Conservation (phyloP, 2,888 invertebrate genomes). For the Seira ritae region DNA sequence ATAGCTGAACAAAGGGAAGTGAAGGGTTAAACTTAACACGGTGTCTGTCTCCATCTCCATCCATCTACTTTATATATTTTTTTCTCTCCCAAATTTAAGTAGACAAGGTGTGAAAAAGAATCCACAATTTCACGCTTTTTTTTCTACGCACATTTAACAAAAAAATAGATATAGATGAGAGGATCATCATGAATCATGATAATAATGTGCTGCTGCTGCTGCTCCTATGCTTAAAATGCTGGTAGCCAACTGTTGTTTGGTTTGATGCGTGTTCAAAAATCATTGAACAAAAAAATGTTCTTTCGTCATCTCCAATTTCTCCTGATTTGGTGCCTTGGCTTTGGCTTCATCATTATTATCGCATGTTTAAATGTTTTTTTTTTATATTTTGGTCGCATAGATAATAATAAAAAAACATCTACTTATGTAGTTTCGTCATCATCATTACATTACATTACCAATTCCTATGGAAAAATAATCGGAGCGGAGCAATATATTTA, state of each 20-base stretch:
- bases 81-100: slow-evolving; percentile 24
- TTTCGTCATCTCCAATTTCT: slow-evolving; percentile 43
- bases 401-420: too few species aligned
- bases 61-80: too few species aligned
- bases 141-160: slow-evolving; percentile 6
- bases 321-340: neutral
- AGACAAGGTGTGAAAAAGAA: slow-evolving; percentile 65
- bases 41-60: too few species aligned
- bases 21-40: slow-evolving; percentile 1
- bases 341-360: neutral
- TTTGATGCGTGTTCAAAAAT: slow-evolving; percentile 8
- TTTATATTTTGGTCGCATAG: too few species aligned
- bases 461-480: neutral
- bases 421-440: slow-evolving; percentile 5
- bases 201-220: neutral
- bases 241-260: slow-evolving; percentile 50
- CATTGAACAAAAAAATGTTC: neutral
- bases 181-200: neutral
- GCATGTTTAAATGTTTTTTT: too few species aligned
- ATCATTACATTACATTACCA: neutral
- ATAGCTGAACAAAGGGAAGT: too few species aligned
- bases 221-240: too few species aligned
- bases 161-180: slow-evolving; percentile 19
- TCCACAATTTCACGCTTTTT: slow-evolving; percentile 67
- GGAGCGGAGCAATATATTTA: neutral